Evolutionary conservation across 2,888 invertebrate species (phyloP), one percentile per base, ranked within the genome.

Genomic region (Metacarcinus magister): DNA sequence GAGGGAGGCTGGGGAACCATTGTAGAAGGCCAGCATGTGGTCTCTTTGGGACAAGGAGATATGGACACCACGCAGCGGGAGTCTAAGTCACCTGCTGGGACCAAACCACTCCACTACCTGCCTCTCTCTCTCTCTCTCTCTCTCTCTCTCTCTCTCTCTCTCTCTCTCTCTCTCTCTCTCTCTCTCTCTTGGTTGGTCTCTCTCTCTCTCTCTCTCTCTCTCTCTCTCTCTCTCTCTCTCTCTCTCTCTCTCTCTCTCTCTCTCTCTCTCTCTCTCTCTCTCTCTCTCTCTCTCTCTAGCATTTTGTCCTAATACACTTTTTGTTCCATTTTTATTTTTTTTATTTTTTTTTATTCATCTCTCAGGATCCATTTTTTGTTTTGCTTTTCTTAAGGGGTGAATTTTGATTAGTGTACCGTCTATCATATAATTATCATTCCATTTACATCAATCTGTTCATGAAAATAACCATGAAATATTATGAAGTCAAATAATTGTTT

Each of bases 1-100:
- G 95, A 92, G 91, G 75, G 60, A 87, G 93, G 87, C 60, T 32
- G 93, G 95, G 32, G 93, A 94, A 60, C 95, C 92, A 95, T 95
- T 95, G 95, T 95, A 93, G 87, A 44, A n/a, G 87, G 60, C 60
- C 91, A 92, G 95, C 93, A 89, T 93, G 95, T 67, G 93, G 95
- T 89, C 95, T 44, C 44, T 93, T 28, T 60, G 75, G 92, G 95
- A 95, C 95, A 95, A 95, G 82, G 93, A 95, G 95, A 93, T 93
- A 93, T 93, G 95, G 95, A 93, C 95, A 95, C 95, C 89, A 16
- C 93, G 0, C 95, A 48, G 48, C 95, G 19, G 95, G 95, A 93
- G 48, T 13, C 44, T 23, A 3, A 82, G 89, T 46, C 43, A 87
- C 95, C 95, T 95, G 95, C 95, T 95, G 95, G 1, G 95, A 28